These are phyloP conservation scores for Lycaena phlaeas DNA, from an alignment of 2,888 invertebrate genomes.

Conservation along the genomic window DNA sequence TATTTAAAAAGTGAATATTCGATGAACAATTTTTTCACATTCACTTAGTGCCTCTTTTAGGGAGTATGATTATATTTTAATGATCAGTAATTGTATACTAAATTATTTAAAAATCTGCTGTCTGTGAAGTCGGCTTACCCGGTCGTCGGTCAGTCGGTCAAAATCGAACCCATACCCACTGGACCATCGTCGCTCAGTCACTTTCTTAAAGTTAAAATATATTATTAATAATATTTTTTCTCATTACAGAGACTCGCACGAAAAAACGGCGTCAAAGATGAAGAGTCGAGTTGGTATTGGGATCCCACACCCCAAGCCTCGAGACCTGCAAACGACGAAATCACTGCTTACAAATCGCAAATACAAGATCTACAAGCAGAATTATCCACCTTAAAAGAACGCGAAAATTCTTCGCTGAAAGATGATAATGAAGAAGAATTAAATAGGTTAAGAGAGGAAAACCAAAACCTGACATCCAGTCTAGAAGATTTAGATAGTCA, in stretches of 20 bases:
- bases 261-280: conserved; percentile 60
- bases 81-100: no score
- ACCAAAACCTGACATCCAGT: conserved; percentile 68
- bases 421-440: conserved; percentile 51
- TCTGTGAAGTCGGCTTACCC: no score
- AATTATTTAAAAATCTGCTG: no score
- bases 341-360: conserved; percentile 43
- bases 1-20: no score
- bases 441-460: conserved; percentile 68
- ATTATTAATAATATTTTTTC: conserved; percentile 19
- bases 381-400: conserved; percentile 50
- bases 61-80: no score
- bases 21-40: no score
- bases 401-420: conserved; percentile 37
- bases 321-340: conserved; percentile 26
- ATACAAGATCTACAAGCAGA: conserved; percentile 51
- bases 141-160: no score
- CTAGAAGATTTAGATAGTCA: conserved; percentile 83
- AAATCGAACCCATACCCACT: no score
- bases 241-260: conserved; percentile 55
- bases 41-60: no score
- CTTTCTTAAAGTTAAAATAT: no score
- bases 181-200: no score
- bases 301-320: conserved; percentile 48
- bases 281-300: conserved; percentile 70